Conservation (phyloP, 53 echinoderm and acorn worm species). For the Zoroaster sp. region DNA sequence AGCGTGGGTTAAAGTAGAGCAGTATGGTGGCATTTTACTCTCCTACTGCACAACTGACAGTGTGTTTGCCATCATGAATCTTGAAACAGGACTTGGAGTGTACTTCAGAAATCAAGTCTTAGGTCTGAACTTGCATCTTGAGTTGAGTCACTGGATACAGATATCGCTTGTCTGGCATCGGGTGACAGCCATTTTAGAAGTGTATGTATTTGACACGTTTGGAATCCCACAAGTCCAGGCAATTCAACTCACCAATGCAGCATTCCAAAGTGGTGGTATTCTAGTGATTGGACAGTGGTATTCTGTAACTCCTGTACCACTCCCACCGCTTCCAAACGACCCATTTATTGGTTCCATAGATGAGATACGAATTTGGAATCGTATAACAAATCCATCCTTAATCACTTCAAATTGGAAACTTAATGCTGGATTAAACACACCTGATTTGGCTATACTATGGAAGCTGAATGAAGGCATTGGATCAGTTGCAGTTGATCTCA, state of each 20-base stretch:
- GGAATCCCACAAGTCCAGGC: constrained; percentile 73
- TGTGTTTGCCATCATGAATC: constrained; percentile 63
- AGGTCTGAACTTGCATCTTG: constrained; percentile 49
- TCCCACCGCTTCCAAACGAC: constrained; percentile 30
- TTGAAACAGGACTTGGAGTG: constrained; percentile 45
- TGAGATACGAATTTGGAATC: constrained; percentile 81
- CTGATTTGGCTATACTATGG: constrained; percentile 77
- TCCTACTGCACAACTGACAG: constrained; percentile 66
- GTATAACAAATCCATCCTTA: constrained; percentile 82
- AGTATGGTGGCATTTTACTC: constrained; percentile 66
- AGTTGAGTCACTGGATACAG: constrained; percentile 65
- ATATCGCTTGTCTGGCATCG: constrained; percentile 83
- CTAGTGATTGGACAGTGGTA: constrained; percentile 78
- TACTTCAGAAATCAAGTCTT: constrained; percentile 22
- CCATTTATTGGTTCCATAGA: constrained; percentile 75
- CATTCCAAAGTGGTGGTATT: constrained; percentile 61
- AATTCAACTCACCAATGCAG: constrained; percentile 32
- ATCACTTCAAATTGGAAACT: constrained; percentile 66
- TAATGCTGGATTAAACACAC: constrained; percentile 48
- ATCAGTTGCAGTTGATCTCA: constrained; percentile 41
- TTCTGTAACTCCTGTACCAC: constrained; percentile 5
- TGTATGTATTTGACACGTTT: constrained; percentile 72
- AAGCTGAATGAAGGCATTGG: constrained; percentile 78
- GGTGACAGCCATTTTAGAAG: constrained; percentile 66
- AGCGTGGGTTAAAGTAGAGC: constrained; percentile 47